Base-by-base conservation (phyloP, 2,888 invertebrate species). In the Argyresthia goedartella region DNA sequence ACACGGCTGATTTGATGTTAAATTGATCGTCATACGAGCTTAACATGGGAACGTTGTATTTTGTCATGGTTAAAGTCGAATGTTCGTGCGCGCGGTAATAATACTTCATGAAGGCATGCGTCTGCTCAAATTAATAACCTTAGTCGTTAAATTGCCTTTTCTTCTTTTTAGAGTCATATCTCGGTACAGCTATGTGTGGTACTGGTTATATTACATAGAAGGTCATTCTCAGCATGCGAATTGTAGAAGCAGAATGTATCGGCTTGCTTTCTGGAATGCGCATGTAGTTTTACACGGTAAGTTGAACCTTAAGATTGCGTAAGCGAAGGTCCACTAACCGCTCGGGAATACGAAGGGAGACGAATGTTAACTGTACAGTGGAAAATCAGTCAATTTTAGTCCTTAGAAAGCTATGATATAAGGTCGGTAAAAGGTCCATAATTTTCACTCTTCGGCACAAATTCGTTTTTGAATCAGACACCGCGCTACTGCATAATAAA, bases 401-500 rank as follows among this genome's bases (percentile, higher is more conserved):
- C n/a, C n/a, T 25, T 25, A 25, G 25, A 4, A 25, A 25, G 25
- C n/a, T n/a, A 25, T 4, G 25, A 25, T 4, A 6, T 25, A 25
- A 25, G 2, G 25, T 25, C 25, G 25, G 6, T 6, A 25, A 25
- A 25, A 4, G 25, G 25, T 25, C 25, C 25, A 25, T 25, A 25
- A 25, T 25, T 25, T 2, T 4, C 2, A 4, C 25, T 25, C 25
- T 25, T 25, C 25, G 25, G 6, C 25, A 25, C n/a, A n/a, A n/a
- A 25, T 25, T 4, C 25, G 6, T 4, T 2, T 25, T 25, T 25
- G 2, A 25, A 6, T 25, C 25, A 25, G 25, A 25, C 6, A 61
- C 44, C 60, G 60, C 61, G 63, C 64, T 66, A 62, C 64, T 66
- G 62, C 65, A 69, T 65, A 64, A 69, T 71, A 73, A 72, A 73